Conservation (phyloP, 2,113 vertebrate species). For the Thermophis baileyi region DNA sequence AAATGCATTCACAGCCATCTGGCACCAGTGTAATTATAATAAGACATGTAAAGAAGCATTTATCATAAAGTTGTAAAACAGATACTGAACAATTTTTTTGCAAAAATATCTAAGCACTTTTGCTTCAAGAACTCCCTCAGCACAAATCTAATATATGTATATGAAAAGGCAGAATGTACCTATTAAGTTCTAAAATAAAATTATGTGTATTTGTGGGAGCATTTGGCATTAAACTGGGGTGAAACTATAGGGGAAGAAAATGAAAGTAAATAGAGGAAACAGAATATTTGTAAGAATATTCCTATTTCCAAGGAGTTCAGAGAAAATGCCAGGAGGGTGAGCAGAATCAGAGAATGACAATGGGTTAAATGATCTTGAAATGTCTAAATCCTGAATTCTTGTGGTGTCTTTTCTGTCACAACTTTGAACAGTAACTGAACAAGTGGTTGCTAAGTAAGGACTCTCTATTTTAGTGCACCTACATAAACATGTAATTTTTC, state of each 20-base stretch:
- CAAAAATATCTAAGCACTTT: not conserved
- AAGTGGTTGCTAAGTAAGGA: too few relatives aligned
- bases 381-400: not conserved
- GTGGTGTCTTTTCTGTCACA: too few relatives aligned
- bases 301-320: not conserved
- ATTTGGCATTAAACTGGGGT: not conserved
- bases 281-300: not conserved
- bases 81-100: not conserved
- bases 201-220: not conserved
- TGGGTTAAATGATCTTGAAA: not conserved
- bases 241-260: not conserved
- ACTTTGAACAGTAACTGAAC: too few relatives aligned
- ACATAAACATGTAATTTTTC: too few relatives aligned
- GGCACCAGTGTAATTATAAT: not conserved
- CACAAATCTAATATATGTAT: not conserved
- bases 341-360: not conserved
- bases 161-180: not conserved
- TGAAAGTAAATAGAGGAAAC: not conserved
- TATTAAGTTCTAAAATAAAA: not conserved
- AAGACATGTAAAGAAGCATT: not conserved
- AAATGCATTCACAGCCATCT: not conserved
- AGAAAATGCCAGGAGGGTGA: not conserved
- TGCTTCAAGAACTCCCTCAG: not conserved
- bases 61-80: not conserved
- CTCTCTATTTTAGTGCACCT: too few relatives aligned